These are phyloP conservation scores for Pediacus dermestoides DNA, from an alignment of 2,888 invertebrate species.

Conservation along the genomic window DNA sequence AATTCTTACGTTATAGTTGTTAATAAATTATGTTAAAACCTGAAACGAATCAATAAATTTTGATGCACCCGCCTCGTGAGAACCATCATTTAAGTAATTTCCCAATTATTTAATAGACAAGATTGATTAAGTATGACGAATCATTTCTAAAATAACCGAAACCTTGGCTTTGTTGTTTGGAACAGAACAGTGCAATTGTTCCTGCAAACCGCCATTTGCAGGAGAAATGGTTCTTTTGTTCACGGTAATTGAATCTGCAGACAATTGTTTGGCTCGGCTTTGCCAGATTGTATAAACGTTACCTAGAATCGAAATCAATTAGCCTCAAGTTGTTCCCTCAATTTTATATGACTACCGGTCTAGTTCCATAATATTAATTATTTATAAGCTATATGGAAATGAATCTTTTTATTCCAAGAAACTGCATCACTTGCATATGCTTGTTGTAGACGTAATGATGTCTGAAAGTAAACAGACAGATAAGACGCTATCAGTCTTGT, in stretches of 20 bases:
- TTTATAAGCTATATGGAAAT: no score
- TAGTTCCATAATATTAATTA: slow-evolving; percentile 5
- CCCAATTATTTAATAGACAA: slow-evolving; percentile 13
- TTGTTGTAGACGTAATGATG: no score
- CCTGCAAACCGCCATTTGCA: slow-evolving; percentile 47
- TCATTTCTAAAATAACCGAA: slow-evolving; percentile 31
- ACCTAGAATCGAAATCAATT: slow-evolving; percentile 45
- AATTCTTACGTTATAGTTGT: no score
- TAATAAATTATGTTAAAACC: no score
- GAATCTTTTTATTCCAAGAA: no score
- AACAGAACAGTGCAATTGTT: slow-evolving; percentile 42
- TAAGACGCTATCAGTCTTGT: no score
- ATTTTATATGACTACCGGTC: slow-evolving; percentile 4
- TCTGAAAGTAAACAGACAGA: no score
- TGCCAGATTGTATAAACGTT: slow-evolving; percentile 46
- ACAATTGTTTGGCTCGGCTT: slow-evolving; percentile 43
- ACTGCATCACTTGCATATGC: no score
- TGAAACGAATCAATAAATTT: no score
- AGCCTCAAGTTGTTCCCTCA: slow-evolving; percentile 35
- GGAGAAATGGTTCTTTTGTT: slow-evolving; percentile 48
- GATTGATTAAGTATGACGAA: slow-evolving; percentile 19
- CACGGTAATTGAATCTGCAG: slow-evolving; percentile 48
- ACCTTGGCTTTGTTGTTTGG: slow-evolving; percentile 27
- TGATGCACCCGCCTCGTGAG: no score
- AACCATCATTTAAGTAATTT: no score